These are phyloP conservation scores for Silvanus unidentatus DNA, from an alignment of 2,888 invertebrate genomes.

Conservation along the genomic window DNA sequence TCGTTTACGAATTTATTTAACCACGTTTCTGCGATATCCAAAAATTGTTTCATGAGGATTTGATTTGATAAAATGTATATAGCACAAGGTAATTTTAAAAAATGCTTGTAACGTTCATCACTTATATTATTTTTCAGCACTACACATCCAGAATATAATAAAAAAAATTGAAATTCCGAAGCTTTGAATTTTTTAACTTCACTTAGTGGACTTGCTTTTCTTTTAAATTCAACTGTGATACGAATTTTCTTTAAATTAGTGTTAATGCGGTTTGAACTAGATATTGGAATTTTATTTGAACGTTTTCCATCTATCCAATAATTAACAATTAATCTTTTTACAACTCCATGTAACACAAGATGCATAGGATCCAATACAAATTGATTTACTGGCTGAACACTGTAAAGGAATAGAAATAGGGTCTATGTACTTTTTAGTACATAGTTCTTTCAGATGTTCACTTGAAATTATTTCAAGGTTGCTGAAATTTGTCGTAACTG, in stretches of 20 bases:
- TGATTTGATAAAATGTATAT: slow-evolving; percentile 8
- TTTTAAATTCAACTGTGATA: slow-evolving; percentile 4
- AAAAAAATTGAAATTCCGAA: slow-evolving; percentile 10
- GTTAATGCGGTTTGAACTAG: slow-evolving; percentile 6
- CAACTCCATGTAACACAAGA: slow-evolving; percentile 15
- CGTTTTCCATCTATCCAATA: slow-evolving; percentile 8
- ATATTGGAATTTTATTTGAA: slow-evolving; percentile 11
- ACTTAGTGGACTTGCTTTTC: slow-evolving; percentile 7
- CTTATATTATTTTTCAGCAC: slow-evolving; percentile 3
- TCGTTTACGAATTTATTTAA: slow-evolving; percentile 5
- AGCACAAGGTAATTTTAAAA: slow-evolving; percentile 10
- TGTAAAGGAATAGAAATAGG: no score
- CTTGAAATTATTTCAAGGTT: no score
- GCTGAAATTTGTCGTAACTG: no score
- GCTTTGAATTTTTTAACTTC: slow-evolving; percentile 13
- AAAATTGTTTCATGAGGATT: slow-evolving; percentile 6
- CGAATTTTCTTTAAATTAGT: slow-evolving; percentile 1
- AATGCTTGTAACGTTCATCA: slow-evolving; percentile 6
- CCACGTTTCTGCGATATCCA: slow-evolving; percentile 6
- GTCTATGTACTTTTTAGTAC: no score
- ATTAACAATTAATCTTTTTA: slow-evolving; percentile 11
- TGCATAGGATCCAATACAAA: slow-evolving; percentile 17
- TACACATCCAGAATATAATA: slow-evolving; percentile 4
- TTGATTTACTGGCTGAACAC: slow-evolving; percentile 13
- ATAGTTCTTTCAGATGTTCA: no score